These are phyloP conservation scores for Isoperla grammatica DNA, from an alignment of 2,888 invertebrate species.

Conservation along the genomic window DNA sequence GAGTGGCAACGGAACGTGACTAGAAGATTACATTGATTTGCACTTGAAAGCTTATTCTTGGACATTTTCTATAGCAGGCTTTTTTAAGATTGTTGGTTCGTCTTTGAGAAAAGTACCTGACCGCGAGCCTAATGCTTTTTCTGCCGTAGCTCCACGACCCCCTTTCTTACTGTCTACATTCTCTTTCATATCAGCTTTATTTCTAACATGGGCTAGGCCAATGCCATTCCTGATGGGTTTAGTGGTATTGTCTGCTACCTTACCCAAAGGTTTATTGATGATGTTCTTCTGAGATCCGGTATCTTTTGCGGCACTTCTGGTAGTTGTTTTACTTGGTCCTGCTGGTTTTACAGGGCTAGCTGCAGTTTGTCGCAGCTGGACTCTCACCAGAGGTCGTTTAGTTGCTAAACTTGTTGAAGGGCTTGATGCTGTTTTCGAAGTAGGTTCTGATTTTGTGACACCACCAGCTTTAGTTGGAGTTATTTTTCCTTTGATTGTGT, in stretches of 20 bases:
- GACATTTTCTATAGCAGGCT: conserved; percentile 36
- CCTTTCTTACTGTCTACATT: background rate
- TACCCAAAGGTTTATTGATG: background rate
- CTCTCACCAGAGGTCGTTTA: conserved; percentile 17
- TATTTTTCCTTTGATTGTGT: conserved; percentile 3
- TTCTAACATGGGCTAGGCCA: too few species aligned
- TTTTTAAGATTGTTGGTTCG: conserved; percentile 60
- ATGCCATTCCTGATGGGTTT: conserved; percentile 21
- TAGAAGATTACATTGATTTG: too few species aligned
- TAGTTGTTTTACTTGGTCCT: conserved; percentile 1
- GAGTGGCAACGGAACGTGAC: too few species aligned
- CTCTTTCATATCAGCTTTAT: conserved; percentile 10
- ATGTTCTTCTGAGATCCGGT: background rate
- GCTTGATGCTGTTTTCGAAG: conserved; percentile 7
- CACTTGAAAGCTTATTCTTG: conserved; percentile 20
- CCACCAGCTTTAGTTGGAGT: conserved; percentile 3
- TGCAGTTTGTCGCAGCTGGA: conserved; percentile 4
- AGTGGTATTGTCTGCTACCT: conserved; percentile 6
- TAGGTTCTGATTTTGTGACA: background rate
- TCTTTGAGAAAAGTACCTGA: conserved; percentile 72
- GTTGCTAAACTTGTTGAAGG: conserved; percentile 11
- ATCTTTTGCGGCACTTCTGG: background rate
- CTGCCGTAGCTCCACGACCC: conserved; percentile 21
- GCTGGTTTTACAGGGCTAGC: conserved; percentile 19
- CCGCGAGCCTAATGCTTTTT: conserved; percentile 46